Conservation (phyloP, 2,113 vertebrate species). For the Poeciliopsis occidentalis region DNA sequence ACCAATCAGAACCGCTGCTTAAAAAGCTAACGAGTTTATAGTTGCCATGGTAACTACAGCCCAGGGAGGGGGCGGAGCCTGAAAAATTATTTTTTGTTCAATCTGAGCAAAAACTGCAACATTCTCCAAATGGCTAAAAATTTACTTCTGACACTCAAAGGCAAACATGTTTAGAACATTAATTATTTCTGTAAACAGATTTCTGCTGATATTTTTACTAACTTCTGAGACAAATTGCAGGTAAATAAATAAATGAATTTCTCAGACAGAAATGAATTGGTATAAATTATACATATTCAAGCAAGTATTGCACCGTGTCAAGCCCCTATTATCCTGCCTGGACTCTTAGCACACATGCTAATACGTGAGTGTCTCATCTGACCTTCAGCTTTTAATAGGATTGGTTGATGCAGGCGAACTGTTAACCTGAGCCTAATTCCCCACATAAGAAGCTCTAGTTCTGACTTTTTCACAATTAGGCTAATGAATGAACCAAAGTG, state of each 20-base stretch:
- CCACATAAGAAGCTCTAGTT: conserved; percentile 51
- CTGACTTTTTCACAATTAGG: conserved; percentile 40
- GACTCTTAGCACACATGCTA: conserved; percentile 15
- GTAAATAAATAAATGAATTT: too few relatives aligned
- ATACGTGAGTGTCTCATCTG: conserved; percentile 37
- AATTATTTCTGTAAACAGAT: too few relatives aligned
- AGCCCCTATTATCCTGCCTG: conserved; percentile 6
- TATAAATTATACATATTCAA: not conserved
- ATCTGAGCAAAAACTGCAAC: too few relatives aligned
- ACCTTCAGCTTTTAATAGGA: conserved; percentile 80
- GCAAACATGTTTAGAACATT: too few relatives aligned
- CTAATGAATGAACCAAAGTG: conserved; percentile 53
- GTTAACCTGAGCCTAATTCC: conserved; percentile 76
- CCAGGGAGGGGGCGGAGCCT: conserved; percentile 1
- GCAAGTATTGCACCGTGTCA: not conserved
- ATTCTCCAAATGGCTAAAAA: too few relatives aligned
- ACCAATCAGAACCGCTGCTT: not conserved
- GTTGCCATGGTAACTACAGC: not conserved
- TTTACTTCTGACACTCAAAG: too few relatives aligned
- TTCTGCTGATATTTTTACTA: too few relatives aligned
- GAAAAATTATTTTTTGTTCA: not conserved
- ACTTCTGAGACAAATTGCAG: too few relatives aligned
- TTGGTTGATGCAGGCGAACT: conserved; percentile 59
- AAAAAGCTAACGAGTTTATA: not conserved
- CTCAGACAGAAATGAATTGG: too few relatives aligned